Evolutionary conservation across 2,113 vertebrate genomes (phyloP).

Genomic region (Talpa occidentalis): DNA sequence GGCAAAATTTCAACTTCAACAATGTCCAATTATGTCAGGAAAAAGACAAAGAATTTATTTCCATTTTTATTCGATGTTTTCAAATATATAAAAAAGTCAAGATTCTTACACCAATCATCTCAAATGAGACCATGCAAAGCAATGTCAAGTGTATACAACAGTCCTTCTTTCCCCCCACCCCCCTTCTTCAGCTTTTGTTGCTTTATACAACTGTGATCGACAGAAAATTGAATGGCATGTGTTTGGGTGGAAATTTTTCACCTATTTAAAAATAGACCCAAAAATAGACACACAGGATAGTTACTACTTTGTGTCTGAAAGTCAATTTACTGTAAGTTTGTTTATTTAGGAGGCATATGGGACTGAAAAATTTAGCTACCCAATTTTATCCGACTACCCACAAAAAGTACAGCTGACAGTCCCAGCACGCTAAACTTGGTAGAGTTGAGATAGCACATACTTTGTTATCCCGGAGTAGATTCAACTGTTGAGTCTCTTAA

Average conservation of each 20-base stretch:
- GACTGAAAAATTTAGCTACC: constrained; percentile 57
- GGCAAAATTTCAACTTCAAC: neutral
- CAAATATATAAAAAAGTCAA: constrained; percentile 87
- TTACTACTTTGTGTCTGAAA: constrained; percentile 44
- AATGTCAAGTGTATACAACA: constrained; percentile 85
- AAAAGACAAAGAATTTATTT: constrained; percentile 76
- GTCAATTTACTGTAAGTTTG: constrained; percentile 14
- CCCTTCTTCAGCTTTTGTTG: constrained; percentile 74
- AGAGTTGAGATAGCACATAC: constrained; percentile 50
- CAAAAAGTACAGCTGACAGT: constrained; percentile 32
- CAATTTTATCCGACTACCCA: constrained; percentile 30
- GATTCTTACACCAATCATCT: constrained; percentile 88
- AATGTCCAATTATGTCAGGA: neutral
- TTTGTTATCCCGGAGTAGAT: neutral
- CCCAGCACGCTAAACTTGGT: neutral
- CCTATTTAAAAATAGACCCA: neutral
- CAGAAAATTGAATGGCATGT: constrained; percentile 66
- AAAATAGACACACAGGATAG: constrained; percentile 13
- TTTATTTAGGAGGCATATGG: constrained; percentile 39
- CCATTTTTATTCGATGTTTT: constrained; percentile 86
- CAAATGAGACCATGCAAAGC: constrained; percentile 87
- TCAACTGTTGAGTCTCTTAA: neutral
- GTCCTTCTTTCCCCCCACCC: constrained; percentile 57
- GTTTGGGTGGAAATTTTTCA: constrained; percentile 41
- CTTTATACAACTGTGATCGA: constrained; percentile 60